Conservation (phyloP, 2,888 invertebrate genomes). For the Tridacna gigas region DNA sequence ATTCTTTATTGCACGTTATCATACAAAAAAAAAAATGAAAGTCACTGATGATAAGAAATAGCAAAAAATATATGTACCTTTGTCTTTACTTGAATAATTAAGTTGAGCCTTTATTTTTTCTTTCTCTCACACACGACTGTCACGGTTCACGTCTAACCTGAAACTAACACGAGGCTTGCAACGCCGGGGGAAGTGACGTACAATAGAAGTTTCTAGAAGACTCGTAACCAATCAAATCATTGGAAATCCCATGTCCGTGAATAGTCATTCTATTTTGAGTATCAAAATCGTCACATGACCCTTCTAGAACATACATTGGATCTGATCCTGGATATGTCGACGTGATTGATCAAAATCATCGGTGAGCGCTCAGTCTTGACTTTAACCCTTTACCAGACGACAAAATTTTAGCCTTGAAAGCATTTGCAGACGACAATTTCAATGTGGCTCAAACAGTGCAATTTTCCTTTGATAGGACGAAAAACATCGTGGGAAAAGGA, state of each 20-base stretch:
- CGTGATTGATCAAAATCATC: too few species aligned
- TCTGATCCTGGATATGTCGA: too few species aligned
- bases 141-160: slow-evolving; percentile 17
- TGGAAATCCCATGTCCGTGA: background rate
- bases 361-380: too few species aligned
- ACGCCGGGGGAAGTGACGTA: slow-evolving; percentile 64
- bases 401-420: too few species aligned
- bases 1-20: too few species aligned
- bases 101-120: slow-evolving; percentile 25
- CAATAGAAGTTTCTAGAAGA: slow-evolving; percentile 59
- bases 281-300: too few species aligned
- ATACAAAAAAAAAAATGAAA: background rate
- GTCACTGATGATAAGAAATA: background rate
- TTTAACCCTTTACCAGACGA: too few species aligned
- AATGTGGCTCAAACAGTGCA: too few species aligned
- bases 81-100: slow-evolving; percentile 9
- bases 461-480: too few species aligned
- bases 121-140: background rate
- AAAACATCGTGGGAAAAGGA: too few species aligned
- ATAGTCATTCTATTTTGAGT: background rate
- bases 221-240: slow-evolving; percentile 13
- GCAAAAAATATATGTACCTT: background rate
- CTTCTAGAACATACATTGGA: too few species aligned
- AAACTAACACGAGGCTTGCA: slow-evolving; percentile 47
- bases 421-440: too few species aligned